phyloP scores from a whole-genome alignment of 2,113 vertebrate species.

The Catharus fuscescens region DNA sequence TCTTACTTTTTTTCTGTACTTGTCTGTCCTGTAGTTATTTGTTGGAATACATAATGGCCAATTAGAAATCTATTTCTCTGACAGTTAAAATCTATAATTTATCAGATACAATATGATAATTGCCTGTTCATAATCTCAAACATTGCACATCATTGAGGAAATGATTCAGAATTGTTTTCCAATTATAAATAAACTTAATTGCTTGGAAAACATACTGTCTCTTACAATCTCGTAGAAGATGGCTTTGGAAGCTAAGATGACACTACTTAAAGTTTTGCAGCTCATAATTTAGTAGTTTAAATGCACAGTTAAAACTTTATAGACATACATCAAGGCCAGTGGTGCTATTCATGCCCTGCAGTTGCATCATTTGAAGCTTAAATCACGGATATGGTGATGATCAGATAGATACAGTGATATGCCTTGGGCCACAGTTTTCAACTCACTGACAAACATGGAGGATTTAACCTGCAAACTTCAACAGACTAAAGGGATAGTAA shows the following conservation, averaged over 20 bases:
- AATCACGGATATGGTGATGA: not conserved
- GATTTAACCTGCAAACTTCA: not conserved
- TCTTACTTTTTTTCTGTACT: not conserved
- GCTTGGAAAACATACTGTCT: conserved; percentile 45
- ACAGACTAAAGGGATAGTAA: not conserved
- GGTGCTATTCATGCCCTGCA: conserved; percentile 10
- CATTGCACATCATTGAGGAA: conserved; percentile 19
- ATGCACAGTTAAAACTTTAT: conserved; percentile 54
- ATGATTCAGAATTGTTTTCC: conserved; percentile 48
- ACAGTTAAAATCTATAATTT: conserved; percentile 37
- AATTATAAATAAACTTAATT: conserved; percentile 64
- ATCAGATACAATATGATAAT: conserved; percentile 26
- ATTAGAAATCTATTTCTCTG: conserved; percentile 52
- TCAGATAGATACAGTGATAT: not conserved
- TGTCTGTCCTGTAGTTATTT: not conserved
- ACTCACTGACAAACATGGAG: not conserved
- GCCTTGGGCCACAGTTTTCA: not conserved
- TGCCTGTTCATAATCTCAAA: conserved; percentile 24
- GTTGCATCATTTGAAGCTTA: conserved; percentile 7
- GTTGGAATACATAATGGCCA: conserved; percentile 7
- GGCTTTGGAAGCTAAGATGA: not conserved
- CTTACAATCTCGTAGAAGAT: not conserved
- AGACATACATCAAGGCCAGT: conserved; percentile 22
- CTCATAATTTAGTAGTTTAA: conserved; percentile 58
- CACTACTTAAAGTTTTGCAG: conserved; percentile 38